Evolutionary conservation across 2,888 invertebrate genomes (phyloP), one percentile per base, ranked within the genome.

Genomic region (Ellobium chinense): DNA sequence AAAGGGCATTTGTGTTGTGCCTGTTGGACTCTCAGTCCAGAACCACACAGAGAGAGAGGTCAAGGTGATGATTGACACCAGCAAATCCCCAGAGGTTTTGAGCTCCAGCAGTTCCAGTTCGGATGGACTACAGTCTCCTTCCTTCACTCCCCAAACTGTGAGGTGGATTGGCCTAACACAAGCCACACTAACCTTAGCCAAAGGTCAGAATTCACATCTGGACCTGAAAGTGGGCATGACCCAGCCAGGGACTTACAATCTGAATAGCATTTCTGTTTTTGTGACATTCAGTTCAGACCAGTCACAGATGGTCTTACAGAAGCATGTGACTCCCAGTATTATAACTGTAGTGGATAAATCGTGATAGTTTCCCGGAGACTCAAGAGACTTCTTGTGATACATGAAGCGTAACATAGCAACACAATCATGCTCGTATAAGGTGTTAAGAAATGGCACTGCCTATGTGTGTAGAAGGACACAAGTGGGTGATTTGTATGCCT

Each of bases 1-100:
- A 27, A 84, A 86, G 36, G 87, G 92, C 82, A 89, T 96, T 81
- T 96, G 96, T 89, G 92, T 95, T 84, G 94, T 96, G 84, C 96
- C 96, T 31, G 95, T 96, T 2, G 94, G 94, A 79, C 93, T 96
- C 56, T 80, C 85, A 68, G 78, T 91, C 60, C 88, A 89, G 74
- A 89, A 91, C 82, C 87, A 88, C 77, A 85, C 89, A n/a, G 83
- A 86, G 39, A 83, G 85, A 34, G 82, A 85, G 18, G 85, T 90
- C 0, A 86, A 86, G 65, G 88, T 91, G 1, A 78, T 90, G 37
- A 84, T 91, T 29, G 91, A 91, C 81, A 91, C 90, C 39, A 88
- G 88, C 75, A 89, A 88, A 82, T 87, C 88, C 58, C 88, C 87
- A 69, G 89, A 89, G 37, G 89, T 89, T 88, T 88, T 80, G 14